phyloP scores from a whole-genome alignment of 92 coral and sea anemone genomes.

The Diadumene lineata region DNA sequence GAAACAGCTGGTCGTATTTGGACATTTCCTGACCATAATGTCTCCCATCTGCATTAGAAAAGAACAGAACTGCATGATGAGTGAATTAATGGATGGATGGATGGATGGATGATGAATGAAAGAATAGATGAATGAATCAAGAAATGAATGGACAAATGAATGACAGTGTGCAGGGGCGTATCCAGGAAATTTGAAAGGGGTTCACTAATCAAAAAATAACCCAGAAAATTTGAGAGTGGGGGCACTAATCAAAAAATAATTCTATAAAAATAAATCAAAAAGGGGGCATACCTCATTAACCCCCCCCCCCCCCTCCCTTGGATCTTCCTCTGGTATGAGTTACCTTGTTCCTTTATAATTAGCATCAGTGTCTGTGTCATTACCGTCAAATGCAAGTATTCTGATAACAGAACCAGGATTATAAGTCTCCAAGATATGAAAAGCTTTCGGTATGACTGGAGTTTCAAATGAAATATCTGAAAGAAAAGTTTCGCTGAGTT shows the following conservation, averaged over 20 bases:
- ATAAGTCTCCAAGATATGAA: slow-evolving; percentile 90
- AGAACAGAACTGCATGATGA: neutral
- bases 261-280: too few relatives aligned
- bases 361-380: too few relatives aligned
- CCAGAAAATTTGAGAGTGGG: too few relatives aligned
- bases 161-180: too few relatives aligned
- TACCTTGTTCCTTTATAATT: too few relatives aligned
- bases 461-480: slow-evolving; percentile 64
- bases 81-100: neutral
- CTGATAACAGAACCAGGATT: slow-evolving; percentile 97
- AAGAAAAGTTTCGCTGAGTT: neutral
- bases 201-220: too few relatives aligned
- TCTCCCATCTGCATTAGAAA: slow-evolving; percentile 63
- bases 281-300: too few relatives aligned
- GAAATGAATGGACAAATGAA: neutral
- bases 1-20: slow-evolving; percentile 65
- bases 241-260: too few relatives aligned
- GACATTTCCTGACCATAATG: slow-evolving; percentile 76
- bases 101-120: neutral
- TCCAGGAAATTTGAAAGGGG: too few relatives aligned
- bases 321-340: too few relatives aligned
- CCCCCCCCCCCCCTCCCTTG: too few relatives aligned
- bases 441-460: slow-evolving; percentile 72
- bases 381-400: slow-evolving; percentile 78
- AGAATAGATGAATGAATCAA: neutral